phyloP scores from a whole-genome alignment of 2,113 vertebrate species.

The Callionymus lyra region DNA sequence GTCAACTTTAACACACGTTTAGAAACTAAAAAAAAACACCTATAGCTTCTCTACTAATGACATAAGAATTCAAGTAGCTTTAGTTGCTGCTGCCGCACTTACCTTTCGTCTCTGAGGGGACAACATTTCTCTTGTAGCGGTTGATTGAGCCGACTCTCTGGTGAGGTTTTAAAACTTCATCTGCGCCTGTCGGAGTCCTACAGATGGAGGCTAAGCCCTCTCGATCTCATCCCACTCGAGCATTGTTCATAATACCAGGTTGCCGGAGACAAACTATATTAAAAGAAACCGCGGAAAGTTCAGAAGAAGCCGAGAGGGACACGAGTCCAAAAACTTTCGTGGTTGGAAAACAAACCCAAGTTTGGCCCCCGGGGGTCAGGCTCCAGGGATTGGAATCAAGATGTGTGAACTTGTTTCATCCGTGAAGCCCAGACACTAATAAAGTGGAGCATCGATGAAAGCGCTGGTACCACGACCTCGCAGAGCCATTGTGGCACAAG shows the following conservation, averaged over 20 bases:
- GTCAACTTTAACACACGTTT: too few relatives aligned
- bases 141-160: slow-evolving; percentile 6
- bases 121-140: too few relatives aligned
- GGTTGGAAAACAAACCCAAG: too few relatives aligned
- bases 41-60: too few relatives aligned
- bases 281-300: slow-evolving; percentile 10
- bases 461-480: not conserved
- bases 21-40: too few relatives aligned
- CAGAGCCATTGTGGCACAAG: not conserved
- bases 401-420: not conserved
- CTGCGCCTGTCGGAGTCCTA: slow-evolving; percentile 31
- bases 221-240: slow-evolving; percentile 36
- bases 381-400: not conserved
- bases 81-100: too few relatives aligned
- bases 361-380: not conserved
- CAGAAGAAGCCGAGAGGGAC: not conserved
- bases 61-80: too few relatives aligned
- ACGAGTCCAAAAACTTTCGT: slow-evolving; percentile 3
- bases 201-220: slow-evolving; percentile 59
- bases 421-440: not conserved
- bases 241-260: slow-evolving; percentile 40
- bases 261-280: slow-evolving; percentile 21
- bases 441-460: not conserved
- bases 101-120: too few relatives aligned
- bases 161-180: slow-evolving; percentile 40